These are phyloP conservation scores for Brotogeris chrysoptera DNA, from an alignment of 2,797 vertebrate genomes.

Conservation along the genomic window DNA sequence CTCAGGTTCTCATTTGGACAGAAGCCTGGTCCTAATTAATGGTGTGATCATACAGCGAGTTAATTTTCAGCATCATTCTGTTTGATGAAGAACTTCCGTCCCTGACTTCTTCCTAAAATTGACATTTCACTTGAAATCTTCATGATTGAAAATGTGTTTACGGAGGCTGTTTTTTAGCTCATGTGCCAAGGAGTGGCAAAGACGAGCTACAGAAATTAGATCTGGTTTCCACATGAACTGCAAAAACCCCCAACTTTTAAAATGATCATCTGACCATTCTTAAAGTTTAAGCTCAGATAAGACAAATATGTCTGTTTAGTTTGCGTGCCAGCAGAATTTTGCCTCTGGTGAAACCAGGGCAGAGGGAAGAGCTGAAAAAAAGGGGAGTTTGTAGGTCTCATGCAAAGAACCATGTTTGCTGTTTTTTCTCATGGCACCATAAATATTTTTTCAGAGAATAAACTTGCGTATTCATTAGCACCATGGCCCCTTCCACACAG, in stretches of 20 bases:
- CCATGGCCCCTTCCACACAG: background rate
- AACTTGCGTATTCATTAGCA: conserved; percentile 18
- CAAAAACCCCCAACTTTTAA: background rate
- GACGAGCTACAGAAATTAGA: background rate
- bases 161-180: background rate
- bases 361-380: background rate
- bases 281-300: background rate
- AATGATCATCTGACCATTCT: background rate
- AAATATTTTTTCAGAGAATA: background rate
- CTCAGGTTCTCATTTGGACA: background rate
- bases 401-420: background rate
- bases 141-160: background rate
- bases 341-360: background rate
- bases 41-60: background rate
- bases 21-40: background rate
- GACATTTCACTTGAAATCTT: background rate
- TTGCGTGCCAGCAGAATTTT: background rate
- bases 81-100: background rate
- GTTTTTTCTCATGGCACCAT: background rate
- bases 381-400: background rate
- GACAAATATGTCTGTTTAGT: background rate
- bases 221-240: background rate
- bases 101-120: background rate
- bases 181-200: background rate
- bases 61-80: background rate